A percentile compares a stretch with the other conserved stretches of the same genome.
These are phyloP conservation scores for Pammene aurita DNA, from an alignment of 2,888 invertebrate species.

Conservation along the genomic window DNA sequence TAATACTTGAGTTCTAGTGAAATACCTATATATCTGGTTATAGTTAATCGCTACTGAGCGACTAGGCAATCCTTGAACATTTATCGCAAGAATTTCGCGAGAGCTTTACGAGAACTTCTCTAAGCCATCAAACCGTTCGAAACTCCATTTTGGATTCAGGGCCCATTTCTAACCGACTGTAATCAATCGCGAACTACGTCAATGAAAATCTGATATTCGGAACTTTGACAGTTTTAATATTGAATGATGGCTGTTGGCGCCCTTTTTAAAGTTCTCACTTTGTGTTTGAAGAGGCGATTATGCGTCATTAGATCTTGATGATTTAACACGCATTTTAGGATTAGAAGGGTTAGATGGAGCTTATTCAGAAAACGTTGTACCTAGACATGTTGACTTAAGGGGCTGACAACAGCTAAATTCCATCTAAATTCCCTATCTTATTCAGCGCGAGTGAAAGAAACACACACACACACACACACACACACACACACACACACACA, in stretches of 20 bases:
- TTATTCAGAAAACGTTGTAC: neutral
- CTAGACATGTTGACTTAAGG: no score
- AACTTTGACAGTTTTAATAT: constrained; percentile 4
- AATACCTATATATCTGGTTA: neutral
- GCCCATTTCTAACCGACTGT: neutral
- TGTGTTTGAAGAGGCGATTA: neutral
- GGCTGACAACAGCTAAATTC: no score
- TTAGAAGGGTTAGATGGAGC: neutral
- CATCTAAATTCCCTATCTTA: no score
- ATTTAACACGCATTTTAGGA: neutral
- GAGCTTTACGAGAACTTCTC: neutral
- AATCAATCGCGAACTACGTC: neutral
- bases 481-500: no score
- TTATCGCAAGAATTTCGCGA: constrained; percentile 3
- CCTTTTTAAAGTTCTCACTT: neutral
- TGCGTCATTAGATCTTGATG: neutral
- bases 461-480: no score
- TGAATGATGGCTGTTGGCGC: neutral
- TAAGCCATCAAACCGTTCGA: constrained; percentile 1
- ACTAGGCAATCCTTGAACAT: neutral
- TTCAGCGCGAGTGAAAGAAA: no score
- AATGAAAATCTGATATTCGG: constrained; percentile 5
- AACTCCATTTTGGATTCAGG: constrained; percentile 5
- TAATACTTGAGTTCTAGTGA: no score
- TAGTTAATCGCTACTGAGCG: neutral